A percentile compares a stretch with the other conserved stretches of the same genome.
Conservation (phyloP, 1,140 invertebrate species). For the Conopomorpha cramerella region DNA sequence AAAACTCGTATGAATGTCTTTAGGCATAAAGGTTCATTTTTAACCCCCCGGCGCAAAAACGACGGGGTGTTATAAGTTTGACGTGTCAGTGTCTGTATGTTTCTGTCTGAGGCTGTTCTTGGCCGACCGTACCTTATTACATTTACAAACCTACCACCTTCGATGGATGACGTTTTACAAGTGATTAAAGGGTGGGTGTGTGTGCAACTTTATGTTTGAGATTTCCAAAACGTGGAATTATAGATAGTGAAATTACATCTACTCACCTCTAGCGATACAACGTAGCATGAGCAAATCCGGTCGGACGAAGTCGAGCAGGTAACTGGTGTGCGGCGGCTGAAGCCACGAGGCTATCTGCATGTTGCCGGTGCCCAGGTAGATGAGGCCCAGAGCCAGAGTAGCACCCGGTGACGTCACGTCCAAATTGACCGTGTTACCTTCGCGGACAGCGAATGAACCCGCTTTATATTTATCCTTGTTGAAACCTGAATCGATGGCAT, state of each 20-base stretch:
- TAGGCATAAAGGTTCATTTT: too few relatives aligned
- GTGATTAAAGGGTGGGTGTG: not conserved
- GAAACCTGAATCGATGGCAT: conserved; percentile 65
- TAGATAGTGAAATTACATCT: not conserved
- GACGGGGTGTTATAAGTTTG: not conserved
- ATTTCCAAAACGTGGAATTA: not conserved
- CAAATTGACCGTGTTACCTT: conserved; percentile 93
- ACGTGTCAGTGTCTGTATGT: not conserved
- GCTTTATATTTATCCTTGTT: conserved; percentile 88
- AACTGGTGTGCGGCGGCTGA: conserved; percentile 85
- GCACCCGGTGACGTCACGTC: conserved; percentile 96
- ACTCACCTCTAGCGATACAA: conserved; percentile 71
- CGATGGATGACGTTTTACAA: too few relatives aligned
- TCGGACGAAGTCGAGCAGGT: conserved; percentile 88
- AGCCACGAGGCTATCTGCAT: conserved; percentile 93
- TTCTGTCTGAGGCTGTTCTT: too few relatives aligned
- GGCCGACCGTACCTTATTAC: too few relatives aligned
- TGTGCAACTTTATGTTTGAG: not conserved
- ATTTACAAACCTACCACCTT: too few relatives aligned
- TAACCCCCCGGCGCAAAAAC: too few relatives aligned
- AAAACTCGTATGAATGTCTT: too few relatives aligned
- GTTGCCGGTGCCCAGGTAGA: conserved; percentile 89
- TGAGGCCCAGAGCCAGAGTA: conserved; percentile 90
- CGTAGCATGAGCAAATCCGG: conserved; percentile 91
- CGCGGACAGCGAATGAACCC: conserved; percentile 81